phyloP scores from a whole-genome alignment of 2,113 vertebrate genomes.

The Ochotona curzoniae region DNA sequence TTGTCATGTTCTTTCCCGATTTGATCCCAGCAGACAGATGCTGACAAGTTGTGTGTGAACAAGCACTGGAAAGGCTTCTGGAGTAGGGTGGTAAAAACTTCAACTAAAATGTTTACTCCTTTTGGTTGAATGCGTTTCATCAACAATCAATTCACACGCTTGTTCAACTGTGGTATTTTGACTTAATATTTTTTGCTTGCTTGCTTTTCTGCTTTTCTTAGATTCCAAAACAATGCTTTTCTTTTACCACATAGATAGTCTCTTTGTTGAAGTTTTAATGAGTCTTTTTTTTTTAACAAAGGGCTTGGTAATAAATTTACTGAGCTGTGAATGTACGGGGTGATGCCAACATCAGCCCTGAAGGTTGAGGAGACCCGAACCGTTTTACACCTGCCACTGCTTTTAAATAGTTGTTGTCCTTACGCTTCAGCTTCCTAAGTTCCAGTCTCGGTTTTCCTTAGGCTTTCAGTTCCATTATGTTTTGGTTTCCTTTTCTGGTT shows the following conservation, averaged over 20 bases:
- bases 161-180: background rate
- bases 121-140: constrained; percentile 3
- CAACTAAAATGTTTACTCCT: background rate
- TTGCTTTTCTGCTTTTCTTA: background rate
- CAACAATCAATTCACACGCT: background rate
- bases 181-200: background rate
- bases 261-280: background rate
- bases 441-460: too few species aligned
- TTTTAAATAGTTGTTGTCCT: too few species aligned
- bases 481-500: too few species aligned
- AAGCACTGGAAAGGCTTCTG: background rate
- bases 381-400: background rate
- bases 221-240: background rate
- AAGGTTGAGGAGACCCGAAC: background rate
- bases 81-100: background rate
- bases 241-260: background rate
- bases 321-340: background rate
- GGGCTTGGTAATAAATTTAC: background rate
- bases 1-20: background rate
- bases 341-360: background rate
- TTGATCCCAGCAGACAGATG: constrained; percentile 46
- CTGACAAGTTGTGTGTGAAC: constrained; percentile 18
- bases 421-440: too few species aligned
- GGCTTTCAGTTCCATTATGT: too few species aligned
- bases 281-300: background rate